A percentile compares a stretch with the other conserved stretches of the same genome.
Evolutionary conservation across 1,140 invertebrate genomes (phyloP).

Genomic region (Macrobrachium nipponense): DNA sequence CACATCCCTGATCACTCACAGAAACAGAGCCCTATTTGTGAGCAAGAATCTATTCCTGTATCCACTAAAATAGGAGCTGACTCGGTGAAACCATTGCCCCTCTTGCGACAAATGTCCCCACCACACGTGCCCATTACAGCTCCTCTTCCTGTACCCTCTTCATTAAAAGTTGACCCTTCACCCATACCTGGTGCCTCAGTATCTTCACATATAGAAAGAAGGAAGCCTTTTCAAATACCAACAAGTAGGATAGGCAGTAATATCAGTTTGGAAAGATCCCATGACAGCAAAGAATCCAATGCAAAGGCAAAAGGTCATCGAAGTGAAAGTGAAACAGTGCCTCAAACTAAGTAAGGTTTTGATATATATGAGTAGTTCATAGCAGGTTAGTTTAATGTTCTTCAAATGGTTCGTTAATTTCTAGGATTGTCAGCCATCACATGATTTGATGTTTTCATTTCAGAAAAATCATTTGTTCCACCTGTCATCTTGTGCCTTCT

Average conservation of each 20-base stretch:
- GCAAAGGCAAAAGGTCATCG: slow-evolving; percentile 21
- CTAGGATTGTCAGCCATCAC: slow-evolving; percentile 14
- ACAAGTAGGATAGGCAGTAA: slow-evolving; percentile 9
- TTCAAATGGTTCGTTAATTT: neutral
- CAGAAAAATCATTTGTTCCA: slow-evolving; percentile 25
- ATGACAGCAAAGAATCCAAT: slow-evolving; percentile 10
- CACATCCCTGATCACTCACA: slow-evolving; percentile 28
- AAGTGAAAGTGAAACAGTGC: slow-evolving; percentile 56
- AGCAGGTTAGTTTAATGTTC: neutral
- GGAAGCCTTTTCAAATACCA: slow-evolving; percentile 22
- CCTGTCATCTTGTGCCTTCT: slow-evolving; percentile 46
- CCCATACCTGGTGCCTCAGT: neutral
- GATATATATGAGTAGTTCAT: neutral
- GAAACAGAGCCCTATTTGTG: slow-evolving; percentile 14
- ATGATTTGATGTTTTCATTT: neutral
- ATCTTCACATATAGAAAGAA: slow-evolving; percentile 18
- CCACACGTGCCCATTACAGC: slow-evolving; percentile 16
- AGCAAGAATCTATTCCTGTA: slow-evolving; percentile 21
- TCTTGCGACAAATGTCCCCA: slow-evolving; percentile 36
- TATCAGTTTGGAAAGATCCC: slow-evolving; percentile 26
- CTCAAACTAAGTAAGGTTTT: slow-evolving; percentile 50
- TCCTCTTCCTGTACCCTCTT: neutral
- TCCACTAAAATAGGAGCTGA: slow-evolving; percentile 9
- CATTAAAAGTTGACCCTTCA: neutral
- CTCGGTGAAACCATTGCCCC: slow-evolving; percentile 11